Evolutionary conservation across 2,113 vertebrate species (phyloP).

Genomic region (Poeciliopsis occidentalis): DNA sequence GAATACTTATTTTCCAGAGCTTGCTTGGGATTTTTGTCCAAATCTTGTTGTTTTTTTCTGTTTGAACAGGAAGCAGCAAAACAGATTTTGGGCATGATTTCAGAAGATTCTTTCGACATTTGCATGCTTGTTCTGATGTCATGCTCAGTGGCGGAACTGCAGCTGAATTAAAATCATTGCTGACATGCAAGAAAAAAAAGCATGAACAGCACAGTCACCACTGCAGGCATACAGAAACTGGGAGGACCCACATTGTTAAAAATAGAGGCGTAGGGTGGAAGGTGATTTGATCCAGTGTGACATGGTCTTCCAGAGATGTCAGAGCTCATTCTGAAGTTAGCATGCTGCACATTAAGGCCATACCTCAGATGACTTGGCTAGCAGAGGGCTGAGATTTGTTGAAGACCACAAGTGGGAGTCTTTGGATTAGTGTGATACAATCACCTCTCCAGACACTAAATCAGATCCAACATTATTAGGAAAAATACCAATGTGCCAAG

Average conservation of each 20-base stretch:
- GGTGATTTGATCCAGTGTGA: conserved; percentile 35
- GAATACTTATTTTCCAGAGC: too few species aligned
- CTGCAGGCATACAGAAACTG: conserved; percentile 9
- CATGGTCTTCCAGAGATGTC: conserved; percentile 32
- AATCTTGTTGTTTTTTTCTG: too few species aligned
- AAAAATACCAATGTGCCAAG: not conserved
- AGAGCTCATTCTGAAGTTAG: conserved; percentile 22
- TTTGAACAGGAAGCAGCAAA: too few species aligned
- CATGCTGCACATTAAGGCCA: conserved; percentile 3
- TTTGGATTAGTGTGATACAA: conserved; percentile 4
- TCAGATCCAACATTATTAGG: conserved; percentile 2
- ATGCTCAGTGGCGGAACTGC: conserved; percentile 1
- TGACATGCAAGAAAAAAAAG: conserved; percentile 8
- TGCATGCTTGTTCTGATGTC: conserved; percentile 12
- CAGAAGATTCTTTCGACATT: conserved; percentile 17
- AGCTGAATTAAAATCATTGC: conserved; percentile 25
- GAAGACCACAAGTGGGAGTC: not conserved
- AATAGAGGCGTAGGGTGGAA: conserved; percentile 27
- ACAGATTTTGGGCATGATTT: not conserved
- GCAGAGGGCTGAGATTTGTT: not conserved
- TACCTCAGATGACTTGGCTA: not conserved
- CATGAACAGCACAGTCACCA: not conserved
- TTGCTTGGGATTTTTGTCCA: too few species aligned
- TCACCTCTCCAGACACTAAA: not conserved
- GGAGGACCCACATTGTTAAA: conserved; percentile 51